Conservation (phyloP, 2,888 invertebrate species). For the Cryptocephalus primarius region DNA sequence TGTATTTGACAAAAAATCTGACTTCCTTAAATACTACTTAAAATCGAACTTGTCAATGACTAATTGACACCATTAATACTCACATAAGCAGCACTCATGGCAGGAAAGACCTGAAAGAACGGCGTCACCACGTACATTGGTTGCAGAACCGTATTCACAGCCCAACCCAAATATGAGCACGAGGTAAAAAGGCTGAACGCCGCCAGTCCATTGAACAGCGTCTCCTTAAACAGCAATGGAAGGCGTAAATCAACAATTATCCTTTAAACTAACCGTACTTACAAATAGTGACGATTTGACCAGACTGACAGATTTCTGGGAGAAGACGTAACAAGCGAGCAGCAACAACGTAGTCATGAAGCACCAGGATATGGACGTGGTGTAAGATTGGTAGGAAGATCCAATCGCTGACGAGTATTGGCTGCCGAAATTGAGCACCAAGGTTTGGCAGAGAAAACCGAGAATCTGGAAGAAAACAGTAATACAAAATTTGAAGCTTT, state of each 20-base stretch:
- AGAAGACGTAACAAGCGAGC: conserved; percentile 66
- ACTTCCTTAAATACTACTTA: no score
- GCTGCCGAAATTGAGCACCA: conserved; percentile 68
- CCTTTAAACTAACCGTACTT: conserved; percentile 36
- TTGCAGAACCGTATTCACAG: conserved; percentile 66
- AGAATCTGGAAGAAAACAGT: conserved; percentile 46
- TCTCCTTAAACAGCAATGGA: conserved; percentile 51
- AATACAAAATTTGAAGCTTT: neutral
- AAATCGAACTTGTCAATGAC: no score
- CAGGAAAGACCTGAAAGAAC: conserved; percentile 74
- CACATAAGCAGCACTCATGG: conserved; percentile 80
- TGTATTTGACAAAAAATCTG: no score
- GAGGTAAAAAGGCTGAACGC: conserved; percentile 69
- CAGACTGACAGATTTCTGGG: conserved; percentile 62
- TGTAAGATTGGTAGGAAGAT: conserved; percentile 66
- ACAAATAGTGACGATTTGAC: conserved; percentile 76
- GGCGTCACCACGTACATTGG: conserved; percentile 64
- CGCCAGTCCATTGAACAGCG: conserved; percentile 65
- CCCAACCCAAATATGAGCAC: conserved; percentile 68
- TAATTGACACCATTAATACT: conserved; percentile 34
- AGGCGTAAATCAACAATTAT: conserved; percentile 1
- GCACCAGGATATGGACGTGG: conserved; percentile 72
- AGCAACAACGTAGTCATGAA: conserved; percentile 66
- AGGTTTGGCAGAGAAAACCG: conserved; percentile 71
- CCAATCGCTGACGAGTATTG: conserved; percentile 64